A percentile compares a stretch with the other conserved stretches of the same genome.
Evolutionary conservation across 2,113 vertebrate genomes (phyloP).

Genomic region (Esox niger): DNA sequence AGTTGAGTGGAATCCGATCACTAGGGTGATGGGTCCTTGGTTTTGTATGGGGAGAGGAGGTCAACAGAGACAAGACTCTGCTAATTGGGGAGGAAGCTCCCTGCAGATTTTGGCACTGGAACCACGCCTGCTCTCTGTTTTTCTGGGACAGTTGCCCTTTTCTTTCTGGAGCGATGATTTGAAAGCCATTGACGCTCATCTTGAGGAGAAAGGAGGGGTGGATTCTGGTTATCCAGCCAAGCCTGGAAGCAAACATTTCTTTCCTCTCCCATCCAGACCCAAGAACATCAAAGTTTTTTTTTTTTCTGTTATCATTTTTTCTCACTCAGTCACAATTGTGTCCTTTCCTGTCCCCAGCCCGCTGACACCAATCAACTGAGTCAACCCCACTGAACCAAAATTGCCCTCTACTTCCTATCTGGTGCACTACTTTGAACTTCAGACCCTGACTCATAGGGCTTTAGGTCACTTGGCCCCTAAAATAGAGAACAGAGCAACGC

Average conservation of each 20-base stretch:
- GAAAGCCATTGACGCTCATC: neutral
- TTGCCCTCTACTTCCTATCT: too few species aligned
- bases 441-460: too few species aligned
- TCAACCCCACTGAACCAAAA: neutral
- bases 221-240: constrained; percentile 5
- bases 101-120: neutral
- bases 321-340: neutral
- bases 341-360: neutral
- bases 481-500: too few species aligned
- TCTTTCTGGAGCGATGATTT: neutral
- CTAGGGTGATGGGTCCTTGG: neutral
- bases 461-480: too few species aligned
- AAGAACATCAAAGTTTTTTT: neutral
- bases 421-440: too few species aligned
- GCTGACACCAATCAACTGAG: neutral
- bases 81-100: constrained; percentile 1
- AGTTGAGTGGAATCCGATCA: too few species aligned
- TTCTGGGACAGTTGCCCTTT: neutral
- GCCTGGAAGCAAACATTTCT: neutral
- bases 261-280: constrained; percentile 2
- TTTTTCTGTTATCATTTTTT: neutral
- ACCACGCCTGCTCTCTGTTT: neutral
- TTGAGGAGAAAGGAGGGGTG: neutral
- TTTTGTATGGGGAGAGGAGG: neutral
- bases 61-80: neutral